Conservation (phyloP, 2,888 invertebrate species). For the Leptopilina syphax region DNA sequence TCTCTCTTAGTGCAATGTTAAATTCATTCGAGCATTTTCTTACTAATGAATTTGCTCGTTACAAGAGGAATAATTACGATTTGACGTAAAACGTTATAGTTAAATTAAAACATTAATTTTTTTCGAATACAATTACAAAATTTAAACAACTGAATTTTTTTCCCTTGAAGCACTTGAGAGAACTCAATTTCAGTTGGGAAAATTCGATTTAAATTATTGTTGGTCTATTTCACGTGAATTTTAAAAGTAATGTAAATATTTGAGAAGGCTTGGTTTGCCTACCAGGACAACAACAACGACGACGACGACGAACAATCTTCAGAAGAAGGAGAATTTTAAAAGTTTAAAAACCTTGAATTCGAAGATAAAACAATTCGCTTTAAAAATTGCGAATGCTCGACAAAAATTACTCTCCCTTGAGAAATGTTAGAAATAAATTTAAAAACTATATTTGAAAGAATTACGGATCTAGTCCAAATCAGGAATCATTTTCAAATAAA, state of each 20-base stretch:
- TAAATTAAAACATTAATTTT: neutral
- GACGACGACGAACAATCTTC: neutral
- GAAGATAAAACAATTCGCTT: constrained; percentile 3
- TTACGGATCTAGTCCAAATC: too few relatives aligned
- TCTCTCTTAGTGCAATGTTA: neutral
- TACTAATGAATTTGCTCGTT: constrained; percentile 13
- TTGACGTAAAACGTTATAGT: neutral
- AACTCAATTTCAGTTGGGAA: too few relatives aligned
- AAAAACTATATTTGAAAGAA: neutral
- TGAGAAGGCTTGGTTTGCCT: neutral
- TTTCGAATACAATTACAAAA: neutral
- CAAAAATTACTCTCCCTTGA: neutral
- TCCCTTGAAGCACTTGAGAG: too few relatives aligned
- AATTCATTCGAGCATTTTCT: constrained; percentile 10
- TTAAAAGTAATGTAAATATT: neutral
- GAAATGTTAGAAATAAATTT: neutral
- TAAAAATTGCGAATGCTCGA: neutral
- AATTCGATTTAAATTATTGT: too few relatives aligned
- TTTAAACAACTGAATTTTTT: too few relatives aligned
- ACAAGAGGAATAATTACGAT: constrained; percentile 12
- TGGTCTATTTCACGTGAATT: neutral
- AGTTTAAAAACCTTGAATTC: neutral
- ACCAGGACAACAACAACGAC: too few relatives aligned
- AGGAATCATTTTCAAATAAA: too few relatives aligned
- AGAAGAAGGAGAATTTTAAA: neutral